Evolutionary conservation across 2,113 vertebrate genomes (phyloP).

Genomic region (Colossoma macropomum): DNA sequence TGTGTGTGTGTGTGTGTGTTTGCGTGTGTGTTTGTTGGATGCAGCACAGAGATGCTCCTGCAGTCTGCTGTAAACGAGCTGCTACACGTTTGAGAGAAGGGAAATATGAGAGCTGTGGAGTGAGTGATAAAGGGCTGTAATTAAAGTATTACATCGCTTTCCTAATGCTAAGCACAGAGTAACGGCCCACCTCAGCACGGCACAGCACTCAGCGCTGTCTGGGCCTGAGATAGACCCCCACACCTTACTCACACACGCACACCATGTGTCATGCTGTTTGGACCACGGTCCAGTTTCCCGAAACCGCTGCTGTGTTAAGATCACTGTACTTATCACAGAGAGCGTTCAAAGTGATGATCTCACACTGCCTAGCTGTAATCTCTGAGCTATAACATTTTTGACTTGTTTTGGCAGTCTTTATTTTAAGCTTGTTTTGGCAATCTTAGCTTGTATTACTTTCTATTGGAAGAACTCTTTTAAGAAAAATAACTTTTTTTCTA

Average conservation of each 20-base stretch:
- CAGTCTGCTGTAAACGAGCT: slow-evolving; percentile 54
- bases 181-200: slow-evolving; percentile 58
- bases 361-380: neutral
- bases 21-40: no score
- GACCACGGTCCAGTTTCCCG: slow-evolving; percentile 11
- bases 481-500: no score
- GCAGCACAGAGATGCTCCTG: slow-evolving; percentile 42
- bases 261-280: slow-evolving; percentile 37
- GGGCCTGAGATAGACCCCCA: slow-evolving; percentile 50
- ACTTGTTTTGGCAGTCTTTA: neutral
- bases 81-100: slow-evolving; percentile 54
- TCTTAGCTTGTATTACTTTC: no score
- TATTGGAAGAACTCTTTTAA: no score
- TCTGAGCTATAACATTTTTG: neutral
- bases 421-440: no score
- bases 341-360: neutral
- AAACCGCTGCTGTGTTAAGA: neutral
- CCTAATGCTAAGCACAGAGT: slow-evolving; percentile 61
- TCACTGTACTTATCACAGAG: neutral
- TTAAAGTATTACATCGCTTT: slow-evolving; percentile 66
- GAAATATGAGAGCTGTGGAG: slow-evolving; percentile 60
- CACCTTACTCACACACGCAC: slow-evolving; percentile 37
- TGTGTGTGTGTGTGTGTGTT: slow-evolving; percentile 24
- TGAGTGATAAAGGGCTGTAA: slow-evolving; percentile 61
- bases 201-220: slow-evolving; percentile 51